Evolutionary conservation across 2,113 vertebrate species (phyloP).

Genomic region (Epinephelus fuscoguttatus): DNA sequence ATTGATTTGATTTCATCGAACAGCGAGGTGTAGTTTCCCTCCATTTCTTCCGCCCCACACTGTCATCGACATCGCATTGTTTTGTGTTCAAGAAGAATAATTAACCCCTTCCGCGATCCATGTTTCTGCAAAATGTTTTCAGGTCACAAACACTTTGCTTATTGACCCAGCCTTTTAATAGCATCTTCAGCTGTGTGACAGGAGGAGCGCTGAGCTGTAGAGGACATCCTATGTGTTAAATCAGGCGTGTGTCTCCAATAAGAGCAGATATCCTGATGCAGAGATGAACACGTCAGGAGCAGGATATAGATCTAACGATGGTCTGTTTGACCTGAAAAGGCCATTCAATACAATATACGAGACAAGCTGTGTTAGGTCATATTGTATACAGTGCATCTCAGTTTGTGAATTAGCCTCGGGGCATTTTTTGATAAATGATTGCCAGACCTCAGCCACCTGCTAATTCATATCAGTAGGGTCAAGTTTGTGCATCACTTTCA

Average conservation of each 20-base stretch:
- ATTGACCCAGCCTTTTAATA: constrained; percentile 51
- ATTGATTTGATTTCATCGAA: constrained; percentile 61
- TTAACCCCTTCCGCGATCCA: constrained; percentile 38
- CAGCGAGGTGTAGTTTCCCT: constrained; percentile 34
- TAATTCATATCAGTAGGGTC: not conserved
- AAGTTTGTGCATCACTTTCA: not conserved
- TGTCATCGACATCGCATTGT: constrained; percentile 26
- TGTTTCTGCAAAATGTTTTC: constrained; percentile 43
- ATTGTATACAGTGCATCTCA: constrained; percentile 7
- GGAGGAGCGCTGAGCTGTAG: constrained; percentile 6
- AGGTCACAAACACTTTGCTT: constrained; percentile 35
- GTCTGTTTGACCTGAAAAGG: constrained; percentile 24
- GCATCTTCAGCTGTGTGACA: constrained; percentile 23
- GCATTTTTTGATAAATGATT: constrained; percentile 43
- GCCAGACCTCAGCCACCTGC: constrained; percentile 23
- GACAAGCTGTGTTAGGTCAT: constrained; percentile 1
- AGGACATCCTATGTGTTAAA: constrained; percentile 16
- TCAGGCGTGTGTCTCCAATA: not conserved
- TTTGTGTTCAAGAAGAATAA: constrained; percentile 50
- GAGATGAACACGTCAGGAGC: constrained; percentile 24
- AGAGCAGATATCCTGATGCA: not conserved
- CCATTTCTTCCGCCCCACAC: constrained; percentile 42
- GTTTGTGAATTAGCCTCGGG: constrained; percentile 7
- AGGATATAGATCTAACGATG: constrained; percentile 1
- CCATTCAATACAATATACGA: not conserved